These are phyloP conservation scores for Hyles euphorbiae DNA, from an alignment of 1,140 invertebrate genomes.

Conservation along the genomic window DNA sequence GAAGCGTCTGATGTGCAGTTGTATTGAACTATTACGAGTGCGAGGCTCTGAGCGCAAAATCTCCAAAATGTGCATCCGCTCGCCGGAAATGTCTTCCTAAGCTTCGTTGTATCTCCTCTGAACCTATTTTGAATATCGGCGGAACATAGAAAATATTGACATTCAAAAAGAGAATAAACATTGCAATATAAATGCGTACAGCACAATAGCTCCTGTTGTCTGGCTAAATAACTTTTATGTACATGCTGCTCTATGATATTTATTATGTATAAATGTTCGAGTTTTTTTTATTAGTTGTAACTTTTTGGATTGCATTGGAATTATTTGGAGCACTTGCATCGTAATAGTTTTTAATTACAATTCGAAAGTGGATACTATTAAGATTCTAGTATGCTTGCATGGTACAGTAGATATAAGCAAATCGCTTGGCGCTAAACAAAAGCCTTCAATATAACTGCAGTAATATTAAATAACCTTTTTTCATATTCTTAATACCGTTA, in stretches of 20 bases:
- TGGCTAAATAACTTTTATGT: not conserved
- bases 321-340: too few relatives aligned
- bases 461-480: too few relatives aligned
- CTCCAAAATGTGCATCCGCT: conserved; percentile 60
- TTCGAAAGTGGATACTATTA: too few relatives aligned
- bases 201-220: not conserved
- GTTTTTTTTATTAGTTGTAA: too few relatives aligned
- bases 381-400: too few relatives aligned
- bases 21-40: conserved; percentile 48
- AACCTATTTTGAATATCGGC: conserved; percentile 44
- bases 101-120: conserved; percentile 39
- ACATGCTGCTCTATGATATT: not conserved
- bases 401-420: too few relatives aligned
- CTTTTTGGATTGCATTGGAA: too few relatives aligned
- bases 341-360: too few relatives aligned
- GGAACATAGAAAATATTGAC: conserved; percentile 23
- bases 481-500: too few relatives aligned
- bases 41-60: conserved; percentile 49
- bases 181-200: conserved; percentile 1
- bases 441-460: too few relatives aligned
- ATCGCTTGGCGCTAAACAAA: too few relatives aligned
- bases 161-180: conserved; percentile 12
- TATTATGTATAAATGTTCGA: too few relatives aligned
- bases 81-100: conserved; percentile 51
- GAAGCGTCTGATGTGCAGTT: conserved; percentile 25